These are phyloP conservation scores for Decapterus maruadsi DNA, from an alignment of 2,797 vertebrate species.

Conservation along the genomic window DNA sequence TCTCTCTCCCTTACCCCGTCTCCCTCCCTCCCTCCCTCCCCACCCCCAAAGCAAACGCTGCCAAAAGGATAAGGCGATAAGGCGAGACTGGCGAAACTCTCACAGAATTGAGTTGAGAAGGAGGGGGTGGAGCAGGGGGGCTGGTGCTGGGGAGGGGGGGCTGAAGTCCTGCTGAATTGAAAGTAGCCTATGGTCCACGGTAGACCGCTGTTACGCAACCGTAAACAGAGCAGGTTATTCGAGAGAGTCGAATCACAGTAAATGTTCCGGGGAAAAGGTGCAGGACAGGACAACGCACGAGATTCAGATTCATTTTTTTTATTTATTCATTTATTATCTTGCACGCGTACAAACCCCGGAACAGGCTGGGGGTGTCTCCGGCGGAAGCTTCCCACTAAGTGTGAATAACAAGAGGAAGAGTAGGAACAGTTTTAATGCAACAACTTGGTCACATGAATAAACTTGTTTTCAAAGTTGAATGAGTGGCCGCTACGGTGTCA, in stretches of 20 bases:
- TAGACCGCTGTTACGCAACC: constrained; percentile 63
- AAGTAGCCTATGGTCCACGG: constrained; percentile 49
- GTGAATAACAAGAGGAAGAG: too few species aligned
- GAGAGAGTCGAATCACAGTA: neutral
- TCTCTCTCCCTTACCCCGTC: constrained; percentile 4
- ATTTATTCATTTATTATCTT: too few species aligned
- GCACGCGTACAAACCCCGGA: constrained; percentile 20
- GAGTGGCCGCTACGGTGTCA: constrained; percentile 18
- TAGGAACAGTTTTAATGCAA: neutral
- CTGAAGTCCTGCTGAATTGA: constrained; percentile 38
- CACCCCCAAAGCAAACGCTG: constrained; percentile 66
- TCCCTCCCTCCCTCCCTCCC: neutral
- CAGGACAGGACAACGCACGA: constrained; percentile 7
- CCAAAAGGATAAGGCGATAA: constrained; percentile 71
- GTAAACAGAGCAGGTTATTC: constrained; percentile 56
- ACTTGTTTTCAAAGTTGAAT: constrained; percentile 61
- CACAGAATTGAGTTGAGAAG: constrained; percentile 37
- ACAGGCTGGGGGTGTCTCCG: constrained; percentile 23
- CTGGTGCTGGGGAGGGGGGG: neutral
- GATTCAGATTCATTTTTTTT: neutral
- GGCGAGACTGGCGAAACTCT: constrained; percentile 67
- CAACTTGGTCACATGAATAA: constrained; percentile 7
- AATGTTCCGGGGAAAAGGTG: constrained; percentile 11
- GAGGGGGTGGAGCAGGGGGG: too few species aligned
- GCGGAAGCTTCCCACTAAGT: constrained; percentile 33